Evolutionary conservation across 2,797 vertebrate genomes (phyloP), one percentile per base, ranked within the genome.

Genomic region (Pangasius krempfi): DNA sequence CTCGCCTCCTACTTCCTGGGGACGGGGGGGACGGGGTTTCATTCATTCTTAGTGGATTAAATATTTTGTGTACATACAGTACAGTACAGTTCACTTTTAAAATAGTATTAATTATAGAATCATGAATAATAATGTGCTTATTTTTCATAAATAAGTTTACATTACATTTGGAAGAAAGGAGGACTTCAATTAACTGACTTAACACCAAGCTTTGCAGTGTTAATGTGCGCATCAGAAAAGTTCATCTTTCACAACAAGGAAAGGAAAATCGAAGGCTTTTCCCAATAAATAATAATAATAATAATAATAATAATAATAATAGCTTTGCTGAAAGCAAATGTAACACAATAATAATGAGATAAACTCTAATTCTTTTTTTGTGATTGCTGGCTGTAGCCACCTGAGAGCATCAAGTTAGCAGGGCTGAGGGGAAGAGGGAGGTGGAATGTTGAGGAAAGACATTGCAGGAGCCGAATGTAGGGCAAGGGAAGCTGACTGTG

Each of bases 391-490:
- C 85, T 92, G 92, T 94, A 93, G 95, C 96, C 97, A 97, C 97
- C 97, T 97, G 97, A 99, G 98, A 95, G 95, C 96, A 93, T 94
- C 95, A 72, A 85, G 93, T 92, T 95, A 96, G 95, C 96, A 94
- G 92, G 92, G 92, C 93, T 93, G 90, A 91, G 56, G 91, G 94
- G 84, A 91, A 87, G 92, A 93, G 93, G 92, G 92, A 89, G 90
- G 92, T 95, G 95, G 95, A 95, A 95, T 95, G 95, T 94, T 82
- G 66, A 91, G 80, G 70, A 88, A 73, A 85, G 76, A 88, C 54
- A 66, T 56, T 87, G 75, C 54, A 58, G 83, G 56, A 14, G 58
- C 52, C 90, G 93, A 90, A 54, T 82, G 86, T 73, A 50, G 83
- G 92, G 92, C 90, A 87, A 89, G 91, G 92, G 88, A 89, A 89